Conservation (phyloP, 30 jellyfish, hydroid and myxozoan genomes). For the Rhopilema esculentum region DNA sequence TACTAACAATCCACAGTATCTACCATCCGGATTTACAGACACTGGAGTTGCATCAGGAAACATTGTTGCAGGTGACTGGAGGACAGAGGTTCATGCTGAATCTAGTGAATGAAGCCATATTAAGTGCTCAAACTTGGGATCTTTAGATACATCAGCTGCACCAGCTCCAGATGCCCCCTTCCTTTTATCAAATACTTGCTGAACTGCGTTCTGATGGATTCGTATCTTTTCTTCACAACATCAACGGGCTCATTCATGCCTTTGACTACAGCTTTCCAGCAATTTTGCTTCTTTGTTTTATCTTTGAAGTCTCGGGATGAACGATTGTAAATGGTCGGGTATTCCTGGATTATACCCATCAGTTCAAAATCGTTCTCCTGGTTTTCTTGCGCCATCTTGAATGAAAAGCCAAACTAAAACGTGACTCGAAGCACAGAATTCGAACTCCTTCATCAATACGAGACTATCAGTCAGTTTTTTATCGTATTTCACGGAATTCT, state of each 20-base stretch:
- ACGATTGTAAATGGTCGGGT: slow-evolving; percentile 13
- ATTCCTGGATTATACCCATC: slow-evolving; percentile 11
- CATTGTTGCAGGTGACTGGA: slow-evolving; percentile 4
- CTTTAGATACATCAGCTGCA: slow-evolving; percentile 18
- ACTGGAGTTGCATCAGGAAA: slow-evolving; percentile 16
- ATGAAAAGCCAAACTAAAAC: not conserved
- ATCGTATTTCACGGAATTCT: slow-evolving; percentile 4
- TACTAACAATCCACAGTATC: slow-evolving; percentile 59
- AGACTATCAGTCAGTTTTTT: slow-evolving; percentile 1
- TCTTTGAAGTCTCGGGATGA: slow-evolving; percentile 11
- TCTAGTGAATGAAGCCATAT: slow-evolving; percentile 25
- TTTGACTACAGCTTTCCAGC: slow-evolving; percentile 34
- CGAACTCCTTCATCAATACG: not conserved
- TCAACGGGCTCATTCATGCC: slow-evolving; percentile 9
- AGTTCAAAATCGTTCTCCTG: slow-evolving; percentile 7
- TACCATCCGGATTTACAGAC: slow-evolving; percentile 44
- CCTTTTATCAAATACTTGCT: slow-evolving; percentile 42
- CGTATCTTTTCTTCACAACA: slow-evolving; percentile 27
- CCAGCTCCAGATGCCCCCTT: slow-evolving; percentile 63
- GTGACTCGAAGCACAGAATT: not conserved
- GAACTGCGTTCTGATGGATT: slow-evolving; percentile 40
- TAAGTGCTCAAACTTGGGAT: slow-evolving; percentile 34
- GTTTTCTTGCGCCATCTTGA: not conserved
- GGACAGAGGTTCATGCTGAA: not conserved
- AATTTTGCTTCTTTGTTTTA: not conserved